A percentile compares a stretch with the other conserved stretches of the same genome.
Evolutionary conservation across 2,113 vertebrate genomes (phyloP).

Genomic region (Notothenia coriiceps): DNA sequence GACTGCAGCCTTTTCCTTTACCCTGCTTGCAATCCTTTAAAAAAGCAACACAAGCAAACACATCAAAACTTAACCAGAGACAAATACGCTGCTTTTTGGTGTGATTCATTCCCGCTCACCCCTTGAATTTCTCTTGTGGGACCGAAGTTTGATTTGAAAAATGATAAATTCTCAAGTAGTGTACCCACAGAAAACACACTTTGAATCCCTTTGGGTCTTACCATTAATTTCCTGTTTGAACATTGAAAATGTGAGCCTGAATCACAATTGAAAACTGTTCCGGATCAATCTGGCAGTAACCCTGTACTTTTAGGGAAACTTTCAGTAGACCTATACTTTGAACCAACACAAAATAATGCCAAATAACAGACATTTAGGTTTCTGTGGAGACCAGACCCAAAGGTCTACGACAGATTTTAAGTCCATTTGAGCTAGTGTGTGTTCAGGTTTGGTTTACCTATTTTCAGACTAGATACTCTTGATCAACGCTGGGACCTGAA

Average conservation of each 20-base stretch:
- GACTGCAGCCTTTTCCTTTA: conserved; percentile 78
- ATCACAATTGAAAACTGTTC: conserved; percentile 51
- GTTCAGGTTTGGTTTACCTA: conserved; percentile 52
- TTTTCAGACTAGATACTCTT: conserved; percentile 51
- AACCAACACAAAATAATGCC: conserved; percentile 63
- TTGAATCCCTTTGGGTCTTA: conserved; percentile 40
- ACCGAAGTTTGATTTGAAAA: conserved; percentile 75
- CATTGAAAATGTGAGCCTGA: conserved; percentile 64
- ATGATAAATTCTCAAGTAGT: conserved; percentile 58
- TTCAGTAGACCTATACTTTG: conserved; percentile 72
- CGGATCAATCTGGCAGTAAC: conserved; percentile 45
- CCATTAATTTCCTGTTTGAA: conserved; percentile 48
- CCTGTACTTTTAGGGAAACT: conserved; percentile 63
- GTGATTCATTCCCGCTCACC: conserved; percentile 65
- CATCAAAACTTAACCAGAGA: conserved; percentile 77
- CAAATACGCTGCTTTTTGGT: conserved; percentile 69
- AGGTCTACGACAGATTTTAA: conserved; percentile 60
- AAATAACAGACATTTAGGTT: conserved; percentile 74
- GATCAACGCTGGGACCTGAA: conserved; percentile 47
- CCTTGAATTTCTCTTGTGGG: conserved; percentile 63
- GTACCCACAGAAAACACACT: conserved; percentile 38
- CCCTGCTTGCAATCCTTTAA: conserved; percentile 77
- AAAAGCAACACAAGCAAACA: conserved; percentile 75
- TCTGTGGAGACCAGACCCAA: conserved; percentile 29
- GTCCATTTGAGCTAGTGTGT: conserved; percentile 56